Conservation (phyloP, 2,797 vertebrate species). For the Momotus momota region DNA sequence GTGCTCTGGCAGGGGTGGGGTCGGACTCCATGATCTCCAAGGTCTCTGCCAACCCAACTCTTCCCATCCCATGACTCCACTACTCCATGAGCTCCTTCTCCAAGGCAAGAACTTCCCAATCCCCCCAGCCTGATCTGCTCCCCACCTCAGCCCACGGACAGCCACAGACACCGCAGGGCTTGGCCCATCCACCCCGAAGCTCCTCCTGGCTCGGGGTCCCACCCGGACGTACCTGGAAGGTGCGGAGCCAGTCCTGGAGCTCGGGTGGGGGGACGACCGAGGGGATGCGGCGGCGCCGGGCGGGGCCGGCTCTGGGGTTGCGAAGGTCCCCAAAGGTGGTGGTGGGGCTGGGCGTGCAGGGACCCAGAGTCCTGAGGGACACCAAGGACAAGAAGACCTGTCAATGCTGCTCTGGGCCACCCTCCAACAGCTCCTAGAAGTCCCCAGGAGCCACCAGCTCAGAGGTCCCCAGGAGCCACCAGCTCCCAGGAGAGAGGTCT, state of each 20-base stretch:
- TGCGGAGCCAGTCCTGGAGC: slow-evolving; percentile 75
- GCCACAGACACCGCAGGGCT: not conserved
- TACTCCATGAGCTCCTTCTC: no score
- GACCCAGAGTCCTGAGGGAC: slow-evolving; percentile 23
- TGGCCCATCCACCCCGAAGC: not conserved
- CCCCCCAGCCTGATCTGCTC: no score
- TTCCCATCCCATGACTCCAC: no score
- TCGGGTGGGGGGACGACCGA: slow-evolving; percentile 11
- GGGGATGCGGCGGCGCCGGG: slow-evolving; percentile 52
- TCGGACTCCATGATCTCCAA: no score
- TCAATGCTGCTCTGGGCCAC: not conserved
- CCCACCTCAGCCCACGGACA: no score
- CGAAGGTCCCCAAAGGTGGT: slow-evolving; percentile 76
- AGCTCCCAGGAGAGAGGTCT: no score
- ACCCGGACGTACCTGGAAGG: slow-evolving; percentile 68
- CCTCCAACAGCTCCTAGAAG: no score
- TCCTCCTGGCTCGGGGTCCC: no score
- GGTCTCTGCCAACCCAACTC: no score
- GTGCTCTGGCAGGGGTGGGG: not conserved
- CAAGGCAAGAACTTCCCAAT: no score
- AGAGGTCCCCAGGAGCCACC: no score
- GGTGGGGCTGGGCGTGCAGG: slow-evolving; percentile 62
- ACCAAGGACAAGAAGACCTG: not conserved
- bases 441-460: no score
- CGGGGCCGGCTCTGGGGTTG: slow-evolving; percentile 28